Conservation (phyloP, 1,140 invertebrate genomes). For the Drosophila insularis region DNA sequence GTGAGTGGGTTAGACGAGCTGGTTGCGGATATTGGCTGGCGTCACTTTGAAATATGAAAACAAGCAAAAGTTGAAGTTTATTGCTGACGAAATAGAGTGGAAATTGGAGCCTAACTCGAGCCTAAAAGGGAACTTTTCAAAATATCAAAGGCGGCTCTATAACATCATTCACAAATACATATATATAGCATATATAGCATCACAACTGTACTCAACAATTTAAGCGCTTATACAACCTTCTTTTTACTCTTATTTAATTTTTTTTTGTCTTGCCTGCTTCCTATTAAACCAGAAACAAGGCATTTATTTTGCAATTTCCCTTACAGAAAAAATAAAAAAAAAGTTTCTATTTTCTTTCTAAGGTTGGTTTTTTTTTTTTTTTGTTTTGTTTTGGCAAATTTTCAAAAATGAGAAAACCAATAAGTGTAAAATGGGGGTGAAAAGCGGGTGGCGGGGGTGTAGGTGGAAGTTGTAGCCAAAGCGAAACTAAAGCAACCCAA, state of each 20-base stretch:
- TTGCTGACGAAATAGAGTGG: constrained; percentile 51
- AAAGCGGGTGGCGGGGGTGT: not conserved
- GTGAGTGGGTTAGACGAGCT: not conserved
- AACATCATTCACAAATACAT: too few species aligned
- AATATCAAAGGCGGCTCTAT: not conserved
- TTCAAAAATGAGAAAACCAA: constrained; percentile 66
- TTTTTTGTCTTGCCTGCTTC: not conserved
- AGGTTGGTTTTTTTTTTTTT: not conserved
- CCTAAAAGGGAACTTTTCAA: not conserved
- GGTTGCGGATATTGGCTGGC: constrained; percentile 46
- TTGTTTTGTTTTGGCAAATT: constrained; percentile 56
- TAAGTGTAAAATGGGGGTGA: constrained; percentile 47
- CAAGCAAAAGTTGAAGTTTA: constrained; percentile 70
- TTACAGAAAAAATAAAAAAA: constrained; percentile 46
- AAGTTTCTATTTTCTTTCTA: constrained; percentile 23
- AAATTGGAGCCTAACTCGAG: constrained; percentile 25
- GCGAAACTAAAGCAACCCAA: constrained; percentile 45
- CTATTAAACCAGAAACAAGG: constrained; percentile 75
- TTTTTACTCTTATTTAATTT: not conserved
- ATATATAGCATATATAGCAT: not conserved
- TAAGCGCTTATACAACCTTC: not conserved
- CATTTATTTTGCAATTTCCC: constrained; percentile 80
- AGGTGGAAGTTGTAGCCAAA: constrained; percentile 65
- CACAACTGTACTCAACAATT: constrained; percentile 44
- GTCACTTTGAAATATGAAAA: constrained; percentile 78